phyloP scores from a whole-genome alignment of 2,888 invertebrate species.

The Stenoptilia bipunctidactyla region DNA sequence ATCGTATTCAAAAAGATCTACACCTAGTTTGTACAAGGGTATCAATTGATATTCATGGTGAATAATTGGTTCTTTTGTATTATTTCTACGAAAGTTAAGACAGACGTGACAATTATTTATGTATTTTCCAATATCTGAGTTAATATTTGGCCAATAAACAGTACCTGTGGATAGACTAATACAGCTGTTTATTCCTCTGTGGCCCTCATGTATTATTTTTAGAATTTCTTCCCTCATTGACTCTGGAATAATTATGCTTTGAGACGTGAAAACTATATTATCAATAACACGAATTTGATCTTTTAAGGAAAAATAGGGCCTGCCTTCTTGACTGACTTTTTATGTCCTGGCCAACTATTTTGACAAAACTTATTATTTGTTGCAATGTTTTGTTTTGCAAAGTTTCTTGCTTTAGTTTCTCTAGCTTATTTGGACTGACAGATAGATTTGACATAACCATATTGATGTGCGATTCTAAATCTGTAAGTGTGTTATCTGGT shows the following conservation, averaged over 20 bases:
- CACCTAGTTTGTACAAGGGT: constrained; percentile 13
- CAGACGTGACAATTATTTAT: constrained; percentile 12
- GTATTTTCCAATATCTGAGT: constrained; percentile 12
- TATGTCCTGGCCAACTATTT: constrained; percentile 12
- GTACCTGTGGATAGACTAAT: constrained; percentile 5
- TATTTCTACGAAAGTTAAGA: constrained; percentile 5
- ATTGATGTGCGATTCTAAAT: constrained; percentile 5
- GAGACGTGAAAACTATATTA: constrained; percentile 7
- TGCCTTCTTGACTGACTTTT: constrained; percentile 5
- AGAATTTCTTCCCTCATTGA: constrained; percentile 3
- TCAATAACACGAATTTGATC: constrained; percentile 9
- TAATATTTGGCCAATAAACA: constrained; percentile 13
- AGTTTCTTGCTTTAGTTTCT: constrained; percentile 2
- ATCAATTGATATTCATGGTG: not conserved
- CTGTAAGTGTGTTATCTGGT: constrained; percentile 1
- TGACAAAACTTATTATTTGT: constrained; percentile 9
- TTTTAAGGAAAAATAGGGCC: constrained; percentile 7
- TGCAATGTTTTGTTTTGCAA: not conserved
- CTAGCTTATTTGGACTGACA: constrained; percentile 3
- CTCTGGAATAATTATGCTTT: constrained; percentile 10
- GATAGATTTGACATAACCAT: constrained; percentile 1
- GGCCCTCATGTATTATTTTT: constrained; percentile 7
- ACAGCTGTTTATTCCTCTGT: constrained; percentile 12
- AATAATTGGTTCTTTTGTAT: too few relatives aligned
- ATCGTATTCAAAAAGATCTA: constrained; percentile 11